phyloP scores from a whole-genome alignment of 2,797 vertebrate species.

The Philypnodon macrostomus region DNA sequence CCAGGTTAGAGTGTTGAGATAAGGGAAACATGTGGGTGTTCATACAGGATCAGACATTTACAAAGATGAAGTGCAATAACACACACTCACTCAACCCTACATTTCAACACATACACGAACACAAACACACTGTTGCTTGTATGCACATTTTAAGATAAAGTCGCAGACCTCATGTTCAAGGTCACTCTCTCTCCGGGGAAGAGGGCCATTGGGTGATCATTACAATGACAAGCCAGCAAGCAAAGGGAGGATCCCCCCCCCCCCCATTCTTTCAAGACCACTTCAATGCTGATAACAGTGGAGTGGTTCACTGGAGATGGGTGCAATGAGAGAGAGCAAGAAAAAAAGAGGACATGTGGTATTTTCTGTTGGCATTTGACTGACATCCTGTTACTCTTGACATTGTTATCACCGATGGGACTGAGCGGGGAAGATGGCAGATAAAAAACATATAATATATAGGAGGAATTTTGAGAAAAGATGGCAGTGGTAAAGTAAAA shows the following conservation, averaged over 20 bases:
- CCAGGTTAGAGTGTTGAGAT: conserved; percentile 31
- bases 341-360: conserved; percentile 5
- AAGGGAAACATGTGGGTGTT: conserved; percentile 28
- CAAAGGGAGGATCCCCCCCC: conserved; percentile 6
- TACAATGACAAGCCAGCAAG: conserved; percentile 26
- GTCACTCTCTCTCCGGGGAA: conserved; percentile 23
- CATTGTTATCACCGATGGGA: background rate
- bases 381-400: conserved; percentile 2
- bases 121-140: background rate
- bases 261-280: conserved; percentile 8
- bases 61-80: conserved; percentile 27
- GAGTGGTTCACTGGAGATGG: conserved; percentile 3
- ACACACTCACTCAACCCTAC: conserved; percentile 4
- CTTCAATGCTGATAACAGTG: conserved; percentile 21
- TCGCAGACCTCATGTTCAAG: conserved; percentile 42
- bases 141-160: conserved; percentile 28
- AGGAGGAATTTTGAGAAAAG: too few species aligned
- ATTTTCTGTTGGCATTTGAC: conserved; percentile 13
- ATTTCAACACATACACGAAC: conserved; percentile 1
- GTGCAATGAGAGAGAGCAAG: background rate
- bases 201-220: conserved; percentile 12
- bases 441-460: background rate
- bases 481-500: too few species aligned
- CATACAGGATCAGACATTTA: conserved; percentile 28
- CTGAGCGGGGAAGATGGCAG: conserved; percentile 1